Percentiles rank a stretch among this genome's conserved stretches.
These are phyloP conservation scores for Mirounga angustirostris DNA, from an alignment of 2,113 vertebrate genomes.

Conservation along the genomic window DNA sequence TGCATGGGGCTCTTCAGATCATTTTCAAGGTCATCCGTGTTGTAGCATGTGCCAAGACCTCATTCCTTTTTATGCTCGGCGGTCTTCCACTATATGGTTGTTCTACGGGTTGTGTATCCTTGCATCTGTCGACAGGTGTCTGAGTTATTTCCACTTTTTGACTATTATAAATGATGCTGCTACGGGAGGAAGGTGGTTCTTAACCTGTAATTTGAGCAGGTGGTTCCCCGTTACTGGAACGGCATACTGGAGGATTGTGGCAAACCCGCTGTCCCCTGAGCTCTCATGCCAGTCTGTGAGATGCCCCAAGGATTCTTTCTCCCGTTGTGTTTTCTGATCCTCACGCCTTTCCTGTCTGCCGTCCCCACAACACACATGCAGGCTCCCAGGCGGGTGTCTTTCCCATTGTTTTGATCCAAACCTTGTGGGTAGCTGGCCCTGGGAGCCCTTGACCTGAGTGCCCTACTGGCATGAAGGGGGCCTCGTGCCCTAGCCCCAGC, in stretches of 20 bases:
- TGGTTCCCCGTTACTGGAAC: not conserved
- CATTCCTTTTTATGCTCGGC: rapidly evolving
- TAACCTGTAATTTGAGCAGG: not conserved
- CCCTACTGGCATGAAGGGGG: not conserved
- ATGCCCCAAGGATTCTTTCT: not conserved
- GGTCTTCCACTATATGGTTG: rapidly evolving
- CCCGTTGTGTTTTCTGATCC: not conserved
- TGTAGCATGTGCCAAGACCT: rapidly evolving
- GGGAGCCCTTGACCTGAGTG: not conserved
- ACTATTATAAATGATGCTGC: not conserved
- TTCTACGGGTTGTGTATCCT: too few species aligned
- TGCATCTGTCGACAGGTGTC: rapidly evolving
- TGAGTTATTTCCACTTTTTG: not conserved
- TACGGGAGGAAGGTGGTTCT: not conserved
- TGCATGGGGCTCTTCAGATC: not conserved
- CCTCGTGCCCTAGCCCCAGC: too few species aligned
- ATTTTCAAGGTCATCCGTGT: rapidly evolving
- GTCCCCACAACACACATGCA: not conserved
- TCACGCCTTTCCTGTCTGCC: not conserved
- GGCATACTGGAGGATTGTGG: not conserved
- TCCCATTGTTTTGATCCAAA: not conserved
- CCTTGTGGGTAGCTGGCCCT: too few species aligned
- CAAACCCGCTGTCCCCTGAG: not conserved
- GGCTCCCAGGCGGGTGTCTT: not conserved
- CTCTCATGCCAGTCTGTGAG: not conserved